Evolutionary conservation across 2,113 vertebrate genomes (phyloP), one percentile per base, ranked within the genome.

Genomic region (Zootoca vivipara): DNA sequence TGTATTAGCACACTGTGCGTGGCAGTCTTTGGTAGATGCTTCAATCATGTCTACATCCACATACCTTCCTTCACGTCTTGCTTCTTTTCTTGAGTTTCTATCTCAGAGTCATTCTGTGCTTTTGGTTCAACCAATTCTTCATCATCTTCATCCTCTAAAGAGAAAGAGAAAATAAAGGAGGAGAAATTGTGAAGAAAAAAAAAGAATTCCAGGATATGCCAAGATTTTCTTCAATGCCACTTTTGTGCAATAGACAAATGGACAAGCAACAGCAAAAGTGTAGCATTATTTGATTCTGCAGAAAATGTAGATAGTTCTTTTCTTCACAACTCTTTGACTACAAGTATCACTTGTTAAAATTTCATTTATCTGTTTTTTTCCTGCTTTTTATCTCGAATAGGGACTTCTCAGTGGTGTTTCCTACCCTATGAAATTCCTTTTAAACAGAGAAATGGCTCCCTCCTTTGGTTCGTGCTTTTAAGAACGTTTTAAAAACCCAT

Each of bases 121-220:
- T 99, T 99, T 10, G 95, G 94, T 87, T 98, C 98, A 81, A 97
- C 96, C 94, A 98, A 97, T 96, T 99, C 98, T 90, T 99, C 98
- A 79, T 99, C 98, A 72, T 99, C 98, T 93, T 99, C 99, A 95
- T 99, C 98, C 92, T 99, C 98, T 98, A 93, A 91, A 87, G 94
- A 93, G 75, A 96, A 92, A 85, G 73, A 87, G 20, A n/a, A 33
- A 91, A 91, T 24, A 42, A 91, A 93, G 40, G n/a, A 90, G 85
- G 65, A 90, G 93, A 90, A 94, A 95, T 87, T 40, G 64, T 78
- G 46, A 1, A 1, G 42, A 1, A 2, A 7, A 2, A 52, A 3
- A 12, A 84, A 91, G 42, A 3, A 85, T 73, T 90, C 58, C 67
- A 90, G 52, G 52, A 69, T 93, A 92, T 87, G 86, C 46, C 80